Base-by-base conservation (phyloP, 2,888 invertebrate species). In the Drosophila planitibia region DNA sequence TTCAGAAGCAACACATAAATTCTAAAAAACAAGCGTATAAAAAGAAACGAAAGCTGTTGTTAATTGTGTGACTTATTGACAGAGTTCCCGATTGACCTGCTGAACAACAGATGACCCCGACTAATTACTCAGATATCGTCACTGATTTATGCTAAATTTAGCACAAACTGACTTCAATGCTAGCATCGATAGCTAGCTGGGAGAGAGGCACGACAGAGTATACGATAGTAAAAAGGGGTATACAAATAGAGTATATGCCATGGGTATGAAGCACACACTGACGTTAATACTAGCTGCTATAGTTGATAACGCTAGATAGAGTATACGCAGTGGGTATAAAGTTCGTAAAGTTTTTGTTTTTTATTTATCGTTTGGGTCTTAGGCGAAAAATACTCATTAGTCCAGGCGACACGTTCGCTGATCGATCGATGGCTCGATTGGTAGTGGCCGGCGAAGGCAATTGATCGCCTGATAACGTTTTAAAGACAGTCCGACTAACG, bases 401-500 rank as follows among this genome's bases (percentile, higher is more conserved):
- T 76, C 76, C 74, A 81, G 65, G 79, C 82, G 83, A 86, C 87
- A 86, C 87, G 85, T 85, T 82, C 78, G 35, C 71, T 78, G 87
- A 86, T 88, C 85, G 82, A 83, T 82, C 81, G 87, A 81, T 85
- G 25, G 25, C 25, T 47, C 16, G 25, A 47, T 25, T 25, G 47
- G 47, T 70, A 79, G 49, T 66, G 61, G 61, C 63, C 69, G 32
- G 70, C 78, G 75, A 85, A 82, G 87, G 83, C 87, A 82, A 87
- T 81, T 83, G 87, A 86, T 86, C 85, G 83, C 70, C 83, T 73
- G 85, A 86, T 86, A 87, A 86, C 81, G 69, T 76, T 64, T 66
- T 10, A 78, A 80, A 85, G 82, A 84, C 85, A 75, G 61, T 62
- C 64, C 59, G 75, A 71, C 71, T 69, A 59, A 73, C 25, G 47